Evolutionary conservation across 2,113 vertebrate species (phyloP).

Genomic region (Sceloporus tristichus): DNA sequence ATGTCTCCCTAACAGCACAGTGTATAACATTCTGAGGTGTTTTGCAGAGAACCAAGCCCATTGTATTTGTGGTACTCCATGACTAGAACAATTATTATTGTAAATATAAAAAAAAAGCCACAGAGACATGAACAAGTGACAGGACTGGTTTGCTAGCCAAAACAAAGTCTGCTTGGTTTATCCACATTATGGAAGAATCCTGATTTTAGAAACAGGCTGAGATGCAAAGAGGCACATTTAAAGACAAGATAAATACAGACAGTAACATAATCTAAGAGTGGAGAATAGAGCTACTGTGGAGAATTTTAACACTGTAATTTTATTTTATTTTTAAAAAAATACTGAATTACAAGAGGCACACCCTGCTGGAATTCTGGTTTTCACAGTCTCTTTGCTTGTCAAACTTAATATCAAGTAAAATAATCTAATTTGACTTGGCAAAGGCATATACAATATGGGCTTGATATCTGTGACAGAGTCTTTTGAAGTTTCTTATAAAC

Average conservation of each 20-base stretch:
- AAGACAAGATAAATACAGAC: slow-evolving; percentile 80
- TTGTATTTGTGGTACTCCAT: slow-evolving; percentile 47
- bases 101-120: slow-evolving; percentile 59
- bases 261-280: slow-evolving; percentile 67
- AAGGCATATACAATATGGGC: slow-evolving; percentile 72
- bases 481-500: slow-evolving; percentile 82
- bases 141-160: slow-evolving; percentile 62
- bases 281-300: slow-evolving; percentile 78
- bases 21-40: slow-evolving; percentile 36
- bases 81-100: slow-evolving; percentile 54
- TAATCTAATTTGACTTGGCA: slow-evolving; percentile 86
- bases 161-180: slow-evolving; percentile 60
- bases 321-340: slow-evolving; percentile 34
- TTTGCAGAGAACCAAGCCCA: slow-evolving; percentile 41
- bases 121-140: slow-evolving; percentile 23
- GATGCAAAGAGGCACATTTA: slow-evolving; percentile 66
- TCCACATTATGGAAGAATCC: slow-evolving; percentile 66
- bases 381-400: slow-evolving; percentile 83
- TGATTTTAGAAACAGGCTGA: slow-evolving; percentile 64
- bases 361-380: slow-evolving; percentile 84
- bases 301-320: slow-evolving; percentile 52
- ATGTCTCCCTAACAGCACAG: background rate
- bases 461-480: slow-evolving; percentile 75
- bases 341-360: slow-evolving; percentile 70
- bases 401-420: slow-evolving; percentile 85